phyloP scores from a whole-genome alignment of 2,888 invertebrate species.

The Hemaris fuciformis region DNA sequence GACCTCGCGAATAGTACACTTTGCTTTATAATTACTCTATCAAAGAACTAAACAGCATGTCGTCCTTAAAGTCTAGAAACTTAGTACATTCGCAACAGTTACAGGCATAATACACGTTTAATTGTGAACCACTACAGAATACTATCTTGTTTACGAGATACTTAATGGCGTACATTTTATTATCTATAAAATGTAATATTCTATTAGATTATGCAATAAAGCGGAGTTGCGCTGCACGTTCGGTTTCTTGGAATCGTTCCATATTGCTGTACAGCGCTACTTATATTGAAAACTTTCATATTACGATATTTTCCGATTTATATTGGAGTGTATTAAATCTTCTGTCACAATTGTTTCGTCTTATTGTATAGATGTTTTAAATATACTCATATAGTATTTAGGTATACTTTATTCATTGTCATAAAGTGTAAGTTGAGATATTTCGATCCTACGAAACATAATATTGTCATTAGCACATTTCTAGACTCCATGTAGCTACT shows the following conservation, averaged over 20 bases:
- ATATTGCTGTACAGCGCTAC: constrained; percentile 25
- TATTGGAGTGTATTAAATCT: constrained; percentile 43
- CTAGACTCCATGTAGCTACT: too few relatives aligned
- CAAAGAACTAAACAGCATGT: too few relatives aligned
- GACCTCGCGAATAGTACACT: neutral
- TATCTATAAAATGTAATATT: constrained; percentile 8
- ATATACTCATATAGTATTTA: too few relatives aligned
- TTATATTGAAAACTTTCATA: constrained; percentile 32
- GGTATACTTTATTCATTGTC: too few relatives aligned
- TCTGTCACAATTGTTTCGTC: constrained; percentile 37
- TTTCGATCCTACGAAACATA: too few relatives aligned
- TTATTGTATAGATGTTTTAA: constrained; percentile 6
- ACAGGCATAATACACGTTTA: neutral
- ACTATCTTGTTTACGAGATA: constrained; percentile 6
- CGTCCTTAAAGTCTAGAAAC: neutral
- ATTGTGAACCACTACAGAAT: neutral
- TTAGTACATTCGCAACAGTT: neutral
- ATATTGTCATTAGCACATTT: too few relatives aligned
- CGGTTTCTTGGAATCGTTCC: constrained; percentile 29
- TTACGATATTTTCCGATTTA: constrained; percentile 34
- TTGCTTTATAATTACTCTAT: neutral
- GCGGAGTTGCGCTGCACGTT: constrained; percentile 9
- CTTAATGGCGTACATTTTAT: constrained; percentile 9
- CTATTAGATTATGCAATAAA: constrained; percentile 12
- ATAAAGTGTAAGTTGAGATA: too few relatives aligned